These are phyloP conservation scores for Rattus norvegicus DNA, from an alignment of 2,113 vertebrate species.

Conservation along the genomic window GRCr8 NC_086020.1:33036001-33036500, in stretches of 20 bases:
- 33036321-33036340: not conserved
- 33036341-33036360: not conserved
- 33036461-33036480: too few species aligned
- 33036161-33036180: not conserved
- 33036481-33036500: too few species aligned
- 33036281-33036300: not conserved
- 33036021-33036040: not conserved
- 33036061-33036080: not conserved
- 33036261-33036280: not conserved
- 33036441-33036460: too few species aligned
- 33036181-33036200: not conserved
- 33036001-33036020: not conserved
- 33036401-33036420: too few species aligned
- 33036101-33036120: not conserved
- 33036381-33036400: not conserved
- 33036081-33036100: not conserved
- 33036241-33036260: not conserved
- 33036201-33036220: not conserved
- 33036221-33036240: not conserved
- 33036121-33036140: not conserved
- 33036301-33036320: not conserved
- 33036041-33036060: constrained; percentile 44
- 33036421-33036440: too few species aligned
- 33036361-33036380: constrained; percentile 52
- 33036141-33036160: not conserved